These are phyloP conservation scores for Peromyscus nudipes DNA, from an alignment of 2,797 vertebrate species.

Conservation along the genomic window DNA sequence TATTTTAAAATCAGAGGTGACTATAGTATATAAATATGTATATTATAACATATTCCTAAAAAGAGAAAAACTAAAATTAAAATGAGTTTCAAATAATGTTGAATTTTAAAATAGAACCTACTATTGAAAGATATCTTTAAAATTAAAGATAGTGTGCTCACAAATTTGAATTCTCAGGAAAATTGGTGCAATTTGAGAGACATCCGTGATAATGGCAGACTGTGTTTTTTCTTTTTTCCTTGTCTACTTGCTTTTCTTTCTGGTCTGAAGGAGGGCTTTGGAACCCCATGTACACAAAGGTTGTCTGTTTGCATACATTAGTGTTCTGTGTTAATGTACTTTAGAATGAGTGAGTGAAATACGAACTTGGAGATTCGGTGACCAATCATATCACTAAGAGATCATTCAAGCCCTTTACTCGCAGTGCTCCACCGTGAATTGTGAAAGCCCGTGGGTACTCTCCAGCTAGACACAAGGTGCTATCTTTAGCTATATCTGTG, in stretches of 20 bases:
- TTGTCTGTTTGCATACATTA: not conserved
- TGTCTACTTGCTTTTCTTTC: not conserved
- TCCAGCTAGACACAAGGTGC: not conserved
- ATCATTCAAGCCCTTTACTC: not conserved
- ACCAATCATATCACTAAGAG: not conserved
- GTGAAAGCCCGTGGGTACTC: not conserved
- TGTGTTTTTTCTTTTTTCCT: not conserved
- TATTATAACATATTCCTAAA: not conserved
- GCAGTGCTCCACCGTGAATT: not conserved
- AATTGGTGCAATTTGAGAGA: not conserved
- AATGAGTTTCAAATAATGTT: not conserved
- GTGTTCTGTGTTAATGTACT: not conserved
- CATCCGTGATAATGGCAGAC: not conserved
- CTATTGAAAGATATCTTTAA: conserved; percentile 8
- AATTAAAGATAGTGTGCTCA: not conserved
- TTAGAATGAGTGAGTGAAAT: not conserved
- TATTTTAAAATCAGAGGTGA: not conserved
- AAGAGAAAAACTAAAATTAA: not conserved
- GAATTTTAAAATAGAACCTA: not conserved
- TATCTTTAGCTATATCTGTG: not conserved
- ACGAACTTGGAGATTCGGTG: not conserved
- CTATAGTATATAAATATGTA: not conserved
- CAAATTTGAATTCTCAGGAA: conserved; percentile 25
- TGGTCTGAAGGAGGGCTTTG: not conserved
- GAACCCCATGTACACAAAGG: not conserved